Evolutionary conservation across 2,888 invertebrate genomes (phyloP).

Genomic region (Cremastinae sp.): DNA sequence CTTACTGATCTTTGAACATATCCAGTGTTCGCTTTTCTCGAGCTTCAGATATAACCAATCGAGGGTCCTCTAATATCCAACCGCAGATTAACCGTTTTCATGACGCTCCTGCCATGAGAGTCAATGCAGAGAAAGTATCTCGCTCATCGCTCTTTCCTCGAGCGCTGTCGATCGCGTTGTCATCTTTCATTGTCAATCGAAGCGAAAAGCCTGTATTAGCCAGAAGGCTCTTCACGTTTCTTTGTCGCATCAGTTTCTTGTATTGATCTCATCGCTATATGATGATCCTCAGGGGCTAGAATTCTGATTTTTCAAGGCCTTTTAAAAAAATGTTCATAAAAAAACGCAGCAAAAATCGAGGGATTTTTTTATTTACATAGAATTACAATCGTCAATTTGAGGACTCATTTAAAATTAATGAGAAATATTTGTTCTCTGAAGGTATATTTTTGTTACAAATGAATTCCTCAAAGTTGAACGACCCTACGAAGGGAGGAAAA

Average conservation of each 20-base stretch:
- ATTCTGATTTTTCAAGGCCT: too few species aligned
- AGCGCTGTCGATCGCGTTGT: slow-evolving; percentile 33
- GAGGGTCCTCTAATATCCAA: slow-evolving; percentile 14
- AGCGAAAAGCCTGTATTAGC: slow-evolving; percentile 29
- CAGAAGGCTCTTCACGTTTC: slow-evolving; percentile 12
- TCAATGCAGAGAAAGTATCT: slow-evolving; percentile 23
- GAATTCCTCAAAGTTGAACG: too few species aligned
- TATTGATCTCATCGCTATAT: background rate
- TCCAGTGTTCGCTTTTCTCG: slow-evolving; percentile 5
- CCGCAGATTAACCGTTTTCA: slow-evolving; percentile 43
- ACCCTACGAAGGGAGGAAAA: too few species aligned
- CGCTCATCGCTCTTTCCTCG: slow-evolving; percentile 11
- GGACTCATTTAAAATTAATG: too few species aligned
- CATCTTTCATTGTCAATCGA: slow-evolving; percentile 47
- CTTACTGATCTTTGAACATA: slow-evolving; percentile 27
- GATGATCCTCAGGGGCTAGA: too few species aligned
- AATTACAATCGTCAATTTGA: too few species aligned
- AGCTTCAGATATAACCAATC: slow-evolving; percentile 27
- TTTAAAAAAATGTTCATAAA: too few species aligned
- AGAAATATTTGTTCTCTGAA: too few species aligned
- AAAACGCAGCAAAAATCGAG: too few species aligned
- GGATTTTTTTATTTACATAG: too few species aligned
- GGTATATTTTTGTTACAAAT: too few species aligned
- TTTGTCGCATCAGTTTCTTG: slow-evolving; percentile 27
- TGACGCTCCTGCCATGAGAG: slow-evolving; percentile 50